Evolutionary conservation across 2,888 invertebrate species (phyloP), one percentile per base, ranked within the genome.

Genomic region (Hydriomena furcata): DNA sequence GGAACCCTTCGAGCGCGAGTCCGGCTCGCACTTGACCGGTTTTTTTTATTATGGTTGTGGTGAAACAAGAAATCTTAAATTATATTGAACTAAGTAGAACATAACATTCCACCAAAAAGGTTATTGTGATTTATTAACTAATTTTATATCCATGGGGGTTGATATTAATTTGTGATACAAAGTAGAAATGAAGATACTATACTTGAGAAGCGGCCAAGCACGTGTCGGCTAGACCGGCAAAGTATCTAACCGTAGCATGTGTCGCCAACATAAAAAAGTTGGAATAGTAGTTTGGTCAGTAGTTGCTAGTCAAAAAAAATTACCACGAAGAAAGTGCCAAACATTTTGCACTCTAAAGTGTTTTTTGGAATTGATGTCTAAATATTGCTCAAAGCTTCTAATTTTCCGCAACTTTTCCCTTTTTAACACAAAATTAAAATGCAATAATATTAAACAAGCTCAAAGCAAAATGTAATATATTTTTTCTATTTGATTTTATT

Each of bases 281-380:
- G 4, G 17, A 17, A 17, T 24, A 24, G 7, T 23, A 12, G n/a
- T 13, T 36, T 56, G 40, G 63, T 65, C 63, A 69, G 66, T 66
- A 42, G 27, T 65, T 65, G 71, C 82, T 87, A 84, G 85, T 85
- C 84, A 79, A 66, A 65, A 64, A 63, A 69, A 66, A 72, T 65
- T 63, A 63, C 68, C 66, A 61, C 58, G 62, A 71, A 60, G 62
- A 69, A 70, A 80, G 87, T 88, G 87, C 87, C 87, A 85, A 87
- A 83, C 68, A 60, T 60, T 65, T 38, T 50, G 83, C 83, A 82
- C 82, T 82, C 55, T 79, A 79, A 81, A 25, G 24, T 46, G 42
- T 66, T 62, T 52, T 69, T 20, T 65, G 71, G 74, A 74, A 78
- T 79, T 79, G 71, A 71, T 71, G 58, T 59, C 60, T 60, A 8